Conservation (phyloP, 2,888 invertebrate species). For the Seladonia tumulorum region DNA sequence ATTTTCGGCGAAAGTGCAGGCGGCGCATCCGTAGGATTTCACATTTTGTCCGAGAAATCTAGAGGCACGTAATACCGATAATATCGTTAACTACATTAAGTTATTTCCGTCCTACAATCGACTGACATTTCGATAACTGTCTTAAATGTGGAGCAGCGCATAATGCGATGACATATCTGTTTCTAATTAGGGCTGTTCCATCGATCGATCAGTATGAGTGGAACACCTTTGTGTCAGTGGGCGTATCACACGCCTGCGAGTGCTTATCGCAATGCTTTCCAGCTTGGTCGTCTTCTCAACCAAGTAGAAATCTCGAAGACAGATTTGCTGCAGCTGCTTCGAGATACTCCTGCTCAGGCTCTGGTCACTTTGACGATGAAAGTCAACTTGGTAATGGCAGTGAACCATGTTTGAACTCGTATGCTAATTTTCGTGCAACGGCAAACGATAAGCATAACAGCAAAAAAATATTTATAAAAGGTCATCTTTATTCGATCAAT, state of each 20-base stretch:
- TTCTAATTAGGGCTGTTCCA: slow-evolving; percentile 85
- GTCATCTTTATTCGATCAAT: no score
- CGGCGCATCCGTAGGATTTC: slow-evolving; percentile 82
- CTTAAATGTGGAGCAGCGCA: not conserved
- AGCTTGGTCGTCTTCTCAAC: slow-evolving; percentile 79
- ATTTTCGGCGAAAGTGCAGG: slow-evolving; percentile 90
- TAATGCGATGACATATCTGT: not conserved
- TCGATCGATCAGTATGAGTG: slow-evolving; percentile 86
- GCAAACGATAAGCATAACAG: no score
- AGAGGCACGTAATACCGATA: slow-evolving; percentile 41
- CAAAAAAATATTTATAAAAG: no score
- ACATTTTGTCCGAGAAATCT: slow-evolving; percentile 33
- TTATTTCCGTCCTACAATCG: not conserved
- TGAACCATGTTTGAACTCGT: no score
- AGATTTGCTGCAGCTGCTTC: slow-evolving; percentile 54
- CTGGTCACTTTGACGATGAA: not conserved
- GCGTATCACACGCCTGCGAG: slow-evolving; percentile 76
- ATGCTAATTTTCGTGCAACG: no score
- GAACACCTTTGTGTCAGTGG: slow-evolving; percentile 85
- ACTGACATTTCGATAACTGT: not conserved
- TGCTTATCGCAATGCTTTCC: slow-evolving; percentile 73
- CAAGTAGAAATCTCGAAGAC: slow-evolving; percentile 34
- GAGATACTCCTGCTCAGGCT: slow-evolving; percentile 45
- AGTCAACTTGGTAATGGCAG: not conserved
- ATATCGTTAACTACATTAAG: not conserved